phyloP scores from a whole-genome alignment of 2,888 invertebrate species.

The Galerucella nymphaeae region DNA sequence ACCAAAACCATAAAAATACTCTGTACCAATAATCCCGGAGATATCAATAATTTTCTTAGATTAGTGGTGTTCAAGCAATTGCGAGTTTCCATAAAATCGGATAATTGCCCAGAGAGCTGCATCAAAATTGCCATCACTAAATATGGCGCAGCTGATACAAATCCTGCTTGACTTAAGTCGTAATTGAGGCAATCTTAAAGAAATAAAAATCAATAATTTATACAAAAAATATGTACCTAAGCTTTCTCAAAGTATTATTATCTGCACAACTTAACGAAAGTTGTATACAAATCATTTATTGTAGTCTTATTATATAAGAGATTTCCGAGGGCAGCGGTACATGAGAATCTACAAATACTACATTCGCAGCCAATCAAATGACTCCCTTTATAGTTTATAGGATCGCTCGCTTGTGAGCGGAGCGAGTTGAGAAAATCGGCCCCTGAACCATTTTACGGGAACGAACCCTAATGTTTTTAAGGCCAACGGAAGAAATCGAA shows the following conservation, averaged over 20 bases:
- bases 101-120: conserved; percentile 82
- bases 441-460: too few relatives aligned
- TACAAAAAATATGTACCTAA: not conserved
- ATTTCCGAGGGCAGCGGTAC: too few relatives aligned
- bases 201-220: not conserved
- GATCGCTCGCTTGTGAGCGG: too few relatives aligned
- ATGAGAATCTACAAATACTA: too few relatives aligned
- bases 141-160: conserved; percentile 88
- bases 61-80: conserved; percentile 77
- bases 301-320: too few relatives aligned
- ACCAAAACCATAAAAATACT: conserved; percentile 63
- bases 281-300: too few relatives aligned
- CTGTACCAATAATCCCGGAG: conserved; percentile 72
- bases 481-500: too few relatives aligned
- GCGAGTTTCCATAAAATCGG: conserved; percentile 79
- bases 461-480: too few relatives aligned
- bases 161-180: conserved; percentile 82
- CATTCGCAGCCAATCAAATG: too few relatives aligned
- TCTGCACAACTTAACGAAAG: too few relatives aligned
- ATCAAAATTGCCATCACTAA: conserved; percentile 86
- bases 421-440: too few relatives aligned
- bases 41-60: conserved; percentile 75
- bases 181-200: conserved; percentile 76
- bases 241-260: not conserved
- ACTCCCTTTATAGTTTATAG: too few relatives aligned